Evolutionary conservation across 2,888 invertebrate species (phyloP), one percentile per base, ranked within the genome.

Genomic region (Azorinus chamasolen): DNA sequence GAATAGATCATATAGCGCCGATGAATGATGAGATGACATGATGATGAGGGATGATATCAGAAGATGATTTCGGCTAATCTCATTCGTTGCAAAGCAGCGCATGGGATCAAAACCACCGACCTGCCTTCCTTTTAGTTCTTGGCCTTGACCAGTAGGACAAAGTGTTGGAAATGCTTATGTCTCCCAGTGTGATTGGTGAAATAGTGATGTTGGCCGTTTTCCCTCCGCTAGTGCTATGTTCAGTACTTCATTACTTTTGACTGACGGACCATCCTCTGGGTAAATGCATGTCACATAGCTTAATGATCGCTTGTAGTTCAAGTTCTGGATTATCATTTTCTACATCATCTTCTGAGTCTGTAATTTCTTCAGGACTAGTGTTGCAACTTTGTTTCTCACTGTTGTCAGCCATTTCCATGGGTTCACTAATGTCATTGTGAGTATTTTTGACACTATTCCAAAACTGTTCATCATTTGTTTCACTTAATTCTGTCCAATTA

Each of bases 191-290:
- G 59, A 46, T 59, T 45, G 16, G 24, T 59, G n/a, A 22, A 24
- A 25, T 12, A 24, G 27, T 25, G 59, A 59, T 8, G 27, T 24
- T 43, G 59, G 59, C 22, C 5, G 6, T 41, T 46, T 24, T 14
- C 59, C 59, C 18, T 59, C 59, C 16, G 46, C 59, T 41, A 46
- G 59, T 43, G 59, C 59, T 25, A 59, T 14, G 27, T 59, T 43
- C 2, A 45, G 59, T n/a, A 59, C 18, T 45, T 45, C 25, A 45
- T 59, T 59, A 27, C 20, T 25, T 5, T 24, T 3, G 1, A 59
- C 18, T 22, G n/a, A 6, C 25, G 45, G 27, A 22, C 59, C 59
- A 59, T 46, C 14, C 25, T 22, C 45, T 16, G 59, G 59, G 4
- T 59, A 24, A 14, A 59, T 25, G 22, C 59, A 59, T 45, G 59